Evolutionary conservation across 1,140 invertebrate species (phyloP).

Genomic region (Thaumatotibia leucotreta): DNA sequence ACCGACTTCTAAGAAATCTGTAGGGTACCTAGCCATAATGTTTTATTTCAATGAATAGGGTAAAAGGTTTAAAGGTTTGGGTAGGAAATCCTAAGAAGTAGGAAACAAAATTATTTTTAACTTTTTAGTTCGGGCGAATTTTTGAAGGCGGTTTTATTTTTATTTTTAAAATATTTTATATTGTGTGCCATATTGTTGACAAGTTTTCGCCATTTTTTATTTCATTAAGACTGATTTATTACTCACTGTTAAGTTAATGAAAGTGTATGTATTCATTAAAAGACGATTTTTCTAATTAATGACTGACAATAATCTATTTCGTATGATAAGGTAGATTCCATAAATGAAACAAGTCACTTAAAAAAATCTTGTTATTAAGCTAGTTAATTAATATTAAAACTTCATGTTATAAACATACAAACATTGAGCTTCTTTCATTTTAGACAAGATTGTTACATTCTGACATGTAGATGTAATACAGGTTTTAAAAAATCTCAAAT

Average conservation of each 20-base stretch:
- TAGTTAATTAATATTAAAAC: not conserved
- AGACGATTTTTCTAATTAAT: not conserved
- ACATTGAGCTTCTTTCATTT: not conserved
- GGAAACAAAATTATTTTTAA: too few species aligned
- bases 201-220: not conserved
- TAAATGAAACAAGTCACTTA: not conserved
- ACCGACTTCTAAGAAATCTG: too few species aligned
- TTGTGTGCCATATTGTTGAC: constrained; percentile 16
- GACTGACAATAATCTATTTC: not conserved
- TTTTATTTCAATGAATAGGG: too few species aligned
- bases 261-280: not conserved
- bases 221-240: not conserved
- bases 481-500: not conserved
- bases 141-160: too few species aligned
- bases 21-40: too few species aligned
- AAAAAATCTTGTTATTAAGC: not conserved
- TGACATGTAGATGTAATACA: not conserved
- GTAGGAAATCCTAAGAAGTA: too few species aligned
- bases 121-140: too few species aligned
- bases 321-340: not conserved
- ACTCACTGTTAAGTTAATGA: not conserved
- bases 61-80: too few species aligned
- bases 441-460: not conserved
- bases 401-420: constrained; percentile 8
- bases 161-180: too few species aligned